Evolutionary conservation across 2,888 invertebrate genomes (phyloP), one percentile per base, ranked within the genome.

Genomic region (Tanypteryx hageni): DNA sequence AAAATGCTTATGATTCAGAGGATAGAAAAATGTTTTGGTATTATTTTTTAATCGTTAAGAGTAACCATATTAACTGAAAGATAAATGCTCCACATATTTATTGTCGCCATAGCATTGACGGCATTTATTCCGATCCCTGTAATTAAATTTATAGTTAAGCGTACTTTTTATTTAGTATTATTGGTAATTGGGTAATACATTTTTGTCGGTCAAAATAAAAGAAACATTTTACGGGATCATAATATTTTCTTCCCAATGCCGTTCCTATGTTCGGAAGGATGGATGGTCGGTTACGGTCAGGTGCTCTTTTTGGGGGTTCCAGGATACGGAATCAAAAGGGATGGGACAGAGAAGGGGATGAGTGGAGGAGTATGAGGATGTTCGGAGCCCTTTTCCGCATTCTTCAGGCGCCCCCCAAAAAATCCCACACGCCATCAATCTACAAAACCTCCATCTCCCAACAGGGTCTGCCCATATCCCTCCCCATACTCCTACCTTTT

Each of bases 311-410:
- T 16, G 18, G 57, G 86, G 86, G 86, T 86, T 86, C 61, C 44
- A 64, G 64, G 89, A 64, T 64, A 64, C 58, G 56, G 44, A 56
- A 89, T 64, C 89, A 68, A 86, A 86, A 31, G 86, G 86, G 86
- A 86, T 86, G 86, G 61, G n/a, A n/a, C 31, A 59, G 31, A 64
- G 44, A 31, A n/a, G 27, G 61, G 31, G 31, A 14, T 27, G 61
- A 9, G 13, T 11, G 86, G 27, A 31, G 31, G 61, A 31, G 61
- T 18, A 18, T 31, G 59, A 61, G 27, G 59, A 14, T 61, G 86
- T 86, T 86, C 16, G 61, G n/a, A 86, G 85, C 86, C 89, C 61
- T 89, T 89, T 89, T 89, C 89, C 89, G 89, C 89, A 89, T 89
- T 89, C 89, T 89, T 64, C 16, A 14, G 64, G 64, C 31, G n/a